phyloP scores from a whole-genome alignment of 2,113 vertebrate species.

The Microtus oregoni region DNA sequence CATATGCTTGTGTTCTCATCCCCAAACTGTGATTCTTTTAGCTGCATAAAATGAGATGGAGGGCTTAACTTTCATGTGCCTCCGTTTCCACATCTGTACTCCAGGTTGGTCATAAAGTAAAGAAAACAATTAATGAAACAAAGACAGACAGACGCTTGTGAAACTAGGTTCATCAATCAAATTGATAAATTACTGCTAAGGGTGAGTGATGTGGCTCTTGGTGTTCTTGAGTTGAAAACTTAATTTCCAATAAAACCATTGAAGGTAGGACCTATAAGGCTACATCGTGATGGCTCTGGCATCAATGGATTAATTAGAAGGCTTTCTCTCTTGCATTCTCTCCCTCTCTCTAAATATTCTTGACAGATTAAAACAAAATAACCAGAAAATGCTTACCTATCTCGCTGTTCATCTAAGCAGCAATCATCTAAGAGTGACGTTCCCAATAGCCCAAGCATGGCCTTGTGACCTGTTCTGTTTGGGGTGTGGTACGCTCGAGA shows the following conservation, averaged over 20 bases:
- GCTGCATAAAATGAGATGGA: background rate
- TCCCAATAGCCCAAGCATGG: slow-evolving; percentile 18
- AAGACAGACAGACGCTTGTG: background rate
- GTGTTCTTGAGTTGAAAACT: background rate
- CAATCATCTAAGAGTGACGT: background rate
- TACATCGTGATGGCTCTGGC: background rate
- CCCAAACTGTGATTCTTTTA: background rate
- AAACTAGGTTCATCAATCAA: background rate
- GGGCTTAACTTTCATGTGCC: background rate
- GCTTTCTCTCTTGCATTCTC: background rate
- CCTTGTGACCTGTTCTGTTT: slow-evolving; percentile 72
- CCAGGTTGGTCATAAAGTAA: background rate
- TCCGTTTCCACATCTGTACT: slow-evolving; percentile 5
- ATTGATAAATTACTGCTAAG: background rate
- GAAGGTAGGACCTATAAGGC: background rate
- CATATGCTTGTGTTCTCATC: background rate
- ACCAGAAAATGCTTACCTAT: slow-evolving; percentile 69
- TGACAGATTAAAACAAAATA: slow-evolving; percentile 57
- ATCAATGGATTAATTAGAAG: background rate
- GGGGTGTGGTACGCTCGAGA: slow-evolving; percentile 85
- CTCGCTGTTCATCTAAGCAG: slow-evolving; percentile 58
- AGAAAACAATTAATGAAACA: background rate
- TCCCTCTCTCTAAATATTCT: background rate
- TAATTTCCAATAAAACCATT: background rate
- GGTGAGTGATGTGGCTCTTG: background rate